These are phyloP conservation scores for Charanyca ferruginea DNA, from an alignment of 2,888 invertebrate genomes.

Conservation along the genomic window DNA sequence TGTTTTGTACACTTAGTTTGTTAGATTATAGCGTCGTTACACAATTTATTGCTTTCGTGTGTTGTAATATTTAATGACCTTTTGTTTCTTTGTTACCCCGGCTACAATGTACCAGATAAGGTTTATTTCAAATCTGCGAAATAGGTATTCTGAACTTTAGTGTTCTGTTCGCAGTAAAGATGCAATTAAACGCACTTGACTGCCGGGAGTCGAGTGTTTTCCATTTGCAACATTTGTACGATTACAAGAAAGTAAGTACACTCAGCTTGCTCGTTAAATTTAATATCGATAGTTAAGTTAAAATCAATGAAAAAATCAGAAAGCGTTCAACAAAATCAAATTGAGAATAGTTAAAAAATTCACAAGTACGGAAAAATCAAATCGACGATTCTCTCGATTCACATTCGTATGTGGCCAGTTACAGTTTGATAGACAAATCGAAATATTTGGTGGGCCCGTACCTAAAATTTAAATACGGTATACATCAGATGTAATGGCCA, in stretches of 20 bases:
- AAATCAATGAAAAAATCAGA: conserved; percentile 7
- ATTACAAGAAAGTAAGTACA: conserved; percentile 36
- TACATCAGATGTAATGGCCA: conserved; percentile 70
- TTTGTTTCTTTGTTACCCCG: conserved; percentile 65
- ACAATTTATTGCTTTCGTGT: conserved; percentile 79
- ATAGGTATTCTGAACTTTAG: conserved; percentile 58
- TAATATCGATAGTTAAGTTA: conserved; percentile 23
- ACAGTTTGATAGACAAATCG: conserved; percentile 48
- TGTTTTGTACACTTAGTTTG: conserved; percentile 84
- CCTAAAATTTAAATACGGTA: conserved; percentile 62
- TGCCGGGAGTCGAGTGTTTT: conserved; percentile 52
- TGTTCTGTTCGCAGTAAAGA: conserved; percentile 57
- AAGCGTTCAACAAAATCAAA: neutral
- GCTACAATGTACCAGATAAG: conserved; percentile 62
- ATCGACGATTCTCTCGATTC: conserved; percentile 9
- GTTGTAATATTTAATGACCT: conserved; percentile 74
- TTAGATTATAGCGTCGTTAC: conserved; percentile 78
- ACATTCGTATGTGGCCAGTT: conserved; percentile 52
- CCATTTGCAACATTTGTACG: conserved; percentile 59
- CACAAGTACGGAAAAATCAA: conserved; percentile 31
- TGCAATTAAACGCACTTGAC: conserved; percentile 67
- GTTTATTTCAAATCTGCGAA: conserved; percentile 60
- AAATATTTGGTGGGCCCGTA: conserved; percentile 46
- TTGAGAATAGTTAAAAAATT: conserved; percentile 26
- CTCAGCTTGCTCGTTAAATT: conserved; percentile 21